A percentile compares a stretch with the other conserved stretches of the same genome.
Conservation (phyloP, 2,113 vertebrate species). For the Psammodynastes pulverulentus region DNA sequence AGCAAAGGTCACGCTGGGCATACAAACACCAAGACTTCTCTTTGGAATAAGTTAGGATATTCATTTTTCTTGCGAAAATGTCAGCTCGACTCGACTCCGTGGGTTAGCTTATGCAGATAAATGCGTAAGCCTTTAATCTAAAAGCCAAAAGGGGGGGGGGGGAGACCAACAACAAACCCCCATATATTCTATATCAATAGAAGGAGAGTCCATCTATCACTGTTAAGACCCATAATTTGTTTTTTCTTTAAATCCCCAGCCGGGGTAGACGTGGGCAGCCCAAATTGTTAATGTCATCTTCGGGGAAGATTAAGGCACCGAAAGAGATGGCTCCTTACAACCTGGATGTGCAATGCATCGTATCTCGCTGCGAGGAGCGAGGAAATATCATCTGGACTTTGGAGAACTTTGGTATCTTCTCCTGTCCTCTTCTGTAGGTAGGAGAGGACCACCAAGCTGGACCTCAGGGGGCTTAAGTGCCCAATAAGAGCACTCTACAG, state of each 20-base stretch:
- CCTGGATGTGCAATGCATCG: constrained; percentile 45
- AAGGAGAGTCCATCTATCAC: constrained; percentile 80
- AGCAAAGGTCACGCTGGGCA: constrained; percentile 93
- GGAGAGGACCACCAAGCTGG: constrained; percentile 21
- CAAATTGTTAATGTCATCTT: constrained; percentile 58
- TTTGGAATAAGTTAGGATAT: constrained; percentile 92
- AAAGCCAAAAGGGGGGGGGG: constrained; percentile 55
- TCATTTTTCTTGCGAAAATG: constrained; percentile 94
- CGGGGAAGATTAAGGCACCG: constrained; percentile 67
- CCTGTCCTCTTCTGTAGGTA: constrained; percentile 22
- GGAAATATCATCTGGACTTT: constrained; percentile 41
- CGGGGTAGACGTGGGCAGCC: constrained; percentile 66
- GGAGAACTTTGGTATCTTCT: constrained; percentile 38
- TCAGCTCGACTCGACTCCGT: constrained; percentile 82
- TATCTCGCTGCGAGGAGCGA: neutral
- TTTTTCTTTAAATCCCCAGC: constrained; percentile 80
- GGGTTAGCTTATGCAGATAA: constrained; percentile 90
- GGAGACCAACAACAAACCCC: constrained; percentile 30
- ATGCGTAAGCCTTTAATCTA: constrained; percentile 80
- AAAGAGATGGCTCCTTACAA: constrained; percentile 57
- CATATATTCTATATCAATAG: constrained; percentile 70
- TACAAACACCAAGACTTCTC: constrained; percentile 93
- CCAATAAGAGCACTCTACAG: constrained; percentile 26
- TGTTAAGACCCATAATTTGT: constrained; percentile 80
- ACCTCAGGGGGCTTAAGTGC: constrained; percentile 36